Evolutionary conservation across 2,888 invertebrate species (phyloP).

Genomic region (Ceraclea dissimilis): DNA sequence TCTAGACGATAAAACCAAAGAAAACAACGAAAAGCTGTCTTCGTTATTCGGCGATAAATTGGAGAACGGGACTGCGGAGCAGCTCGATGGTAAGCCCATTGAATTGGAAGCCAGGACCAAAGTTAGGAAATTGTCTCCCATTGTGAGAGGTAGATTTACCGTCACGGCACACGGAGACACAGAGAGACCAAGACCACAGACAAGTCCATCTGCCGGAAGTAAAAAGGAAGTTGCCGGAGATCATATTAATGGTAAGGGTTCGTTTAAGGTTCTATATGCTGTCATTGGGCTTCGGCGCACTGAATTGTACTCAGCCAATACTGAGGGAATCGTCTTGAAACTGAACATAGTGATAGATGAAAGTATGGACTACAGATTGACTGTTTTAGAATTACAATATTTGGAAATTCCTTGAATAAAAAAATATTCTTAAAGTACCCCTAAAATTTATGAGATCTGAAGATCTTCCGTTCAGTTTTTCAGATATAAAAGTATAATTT

Average conservation of each 20-base stretch:
- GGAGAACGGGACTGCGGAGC: background rate
- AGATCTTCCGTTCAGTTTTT: too few species aligned
- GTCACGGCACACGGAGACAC: constrained; percentile 20
- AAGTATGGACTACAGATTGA: too few species aligned
- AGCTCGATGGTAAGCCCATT: constrained; percentile 33
- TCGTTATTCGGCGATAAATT: constrained; percentile 38
- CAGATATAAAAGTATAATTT: too few species aligned
- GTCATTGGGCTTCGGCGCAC: too few species aligned
- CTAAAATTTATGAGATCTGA: too few species aligned
- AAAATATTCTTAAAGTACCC: too few species aligned
- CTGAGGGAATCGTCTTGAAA: too few species aligned
- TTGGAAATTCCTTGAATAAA: too few species aligned
- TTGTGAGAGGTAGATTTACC: constrained; percentile 32
- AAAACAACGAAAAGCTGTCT: constrained; percentile 30
- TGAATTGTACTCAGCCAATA: too few species aligned
- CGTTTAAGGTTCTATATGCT: too few species aligned
- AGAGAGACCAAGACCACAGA: constrained; percentile 36
- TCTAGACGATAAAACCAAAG: background rate
- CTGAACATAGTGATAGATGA: too few species aligned
- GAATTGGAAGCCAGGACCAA: constrained; percentile 42
- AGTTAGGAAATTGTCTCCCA: constrained; percentile 42
- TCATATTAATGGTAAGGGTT: constrained; percentile 10
- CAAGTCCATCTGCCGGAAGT: constrained; percentile 31
- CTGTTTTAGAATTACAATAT: too few species aligned
- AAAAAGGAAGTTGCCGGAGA: constrained; percentile 8